Percentiles rank a stretch among this genome's conserved stretches.
Evolutionary conservation across 2,888 invertebrate genomes (phyloP).

Genomic region (Bombylius discolor): DNA sequence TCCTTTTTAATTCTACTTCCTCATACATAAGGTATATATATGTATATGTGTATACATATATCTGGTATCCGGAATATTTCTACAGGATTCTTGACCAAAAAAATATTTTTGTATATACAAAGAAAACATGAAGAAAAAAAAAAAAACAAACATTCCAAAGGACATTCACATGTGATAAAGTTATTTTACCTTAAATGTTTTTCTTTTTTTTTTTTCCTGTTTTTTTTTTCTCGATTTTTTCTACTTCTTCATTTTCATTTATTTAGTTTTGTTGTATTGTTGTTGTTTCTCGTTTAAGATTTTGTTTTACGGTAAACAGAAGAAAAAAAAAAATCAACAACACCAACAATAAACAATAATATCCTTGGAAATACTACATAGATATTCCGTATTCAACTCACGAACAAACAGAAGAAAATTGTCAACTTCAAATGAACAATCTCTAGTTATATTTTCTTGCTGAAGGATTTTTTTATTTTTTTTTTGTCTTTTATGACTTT

Average conservation of each 20-base stretch:
- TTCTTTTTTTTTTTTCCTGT: background rate
- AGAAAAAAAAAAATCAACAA: too few species aligned
- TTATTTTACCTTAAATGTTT: background rate
- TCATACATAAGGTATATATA: background rate
- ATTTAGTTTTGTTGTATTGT: too few species aligned
- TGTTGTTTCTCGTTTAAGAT: too few species aligned
- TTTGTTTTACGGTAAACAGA: too few species aligned
- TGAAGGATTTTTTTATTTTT: background rate
- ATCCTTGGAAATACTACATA: too few species aligned
- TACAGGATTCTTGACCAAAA: too few species aligned
- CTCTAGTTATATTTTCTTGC: background rate
- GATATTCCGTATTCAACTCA: slow-evolving; percentile 11
- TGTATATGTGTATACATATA: background rate
- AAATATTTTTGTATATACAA: background rate
- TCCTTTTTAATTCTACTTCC: background rate
- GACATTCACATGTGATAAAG: background rate
- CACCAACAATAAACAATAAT: too few species aligned
- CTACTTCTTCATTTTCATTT: background rate
- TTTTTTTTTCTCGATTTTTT: too few species aligned
- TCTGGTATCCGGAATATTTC: background rate
- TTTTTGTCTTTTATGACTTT: background rate
- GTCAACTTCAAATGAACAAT: slow-evolving; percentile 11
- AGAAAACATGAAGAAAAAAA: background rate
- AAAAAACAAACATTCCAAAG: too few species aligned
- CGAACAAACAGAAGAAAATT: slow-evolving; percentile 15